A percentile compares a stretch with the other conserved stretches of the same genome.
Evolutionary conservation across 1,140 invertebrate species (phyloP).

Genomic region (Goniozus legneri): DNA sequence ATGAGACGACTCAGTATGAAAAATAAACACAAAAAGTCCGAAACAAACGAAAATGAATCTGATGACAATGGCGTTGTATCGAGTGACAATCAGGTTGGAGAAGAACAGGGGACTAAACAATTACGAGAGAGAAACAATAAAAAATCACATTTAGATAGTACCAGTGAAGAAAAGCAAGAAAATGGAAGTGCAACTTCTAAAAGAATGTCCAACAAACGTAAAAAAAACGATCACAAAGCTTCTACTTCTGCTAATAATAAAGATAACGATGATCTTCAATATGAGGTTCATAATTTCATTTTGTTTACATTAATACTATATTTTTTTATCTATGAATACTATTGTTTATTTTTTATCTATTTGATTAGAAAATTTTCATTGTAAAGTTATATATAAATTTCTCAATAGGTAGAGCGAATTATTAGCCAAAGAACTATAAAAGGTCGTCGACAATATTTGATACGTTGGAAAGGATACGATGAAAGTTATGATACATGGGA

Average conservation of each 20-base stretch:
- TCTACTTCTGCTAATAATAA: conserved; percentile 22
- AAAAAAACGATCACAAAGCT: conserved; percentile 29
- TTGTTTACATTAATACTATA: conserved; percentile 3
- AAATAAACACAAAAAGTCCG: conserved; percentile 41
- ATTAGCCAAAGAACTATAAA: conserved; percentile 65
- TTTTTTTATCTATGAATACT: neutral
- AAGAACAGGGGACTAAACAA: too few species aligned
- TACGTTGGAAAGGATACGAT: conserved; percentile 80
- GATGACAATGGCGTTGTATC: conserved; percentile 43
- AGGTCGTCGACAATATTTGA: conserved; percentile 68
- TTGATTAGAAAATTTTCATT: too few species aligned
- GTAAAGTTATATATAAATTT: neutral
- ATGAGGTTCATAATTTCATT: conserved; percentile 33
- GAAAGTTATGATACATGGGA: conserved; percentile 77
- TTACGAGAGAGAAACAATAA: too few species aligned
- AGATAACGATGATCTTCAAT: conserved; percentile 36
- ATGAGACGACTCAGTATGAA: conserved; percentile 28
- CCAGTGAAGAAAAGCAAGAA: conserved; percentile 18
- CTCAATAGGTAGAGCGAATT: conserved; percentile 65
- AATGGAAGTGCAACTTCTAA: conserved; percentile 16
- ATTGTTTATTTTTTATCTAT: neutral
- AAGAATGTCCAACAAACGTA: conserved; percentile 26
- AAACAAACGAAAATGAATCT: conserved; percentile 38
- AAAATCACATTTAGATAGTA: neutral
- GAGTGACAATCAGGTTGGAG: conserved; percentile 13